Base-by-base conservation (phyloP, 2,888 invertebrate genomes). In the Microdon myrmicae region DNA sequence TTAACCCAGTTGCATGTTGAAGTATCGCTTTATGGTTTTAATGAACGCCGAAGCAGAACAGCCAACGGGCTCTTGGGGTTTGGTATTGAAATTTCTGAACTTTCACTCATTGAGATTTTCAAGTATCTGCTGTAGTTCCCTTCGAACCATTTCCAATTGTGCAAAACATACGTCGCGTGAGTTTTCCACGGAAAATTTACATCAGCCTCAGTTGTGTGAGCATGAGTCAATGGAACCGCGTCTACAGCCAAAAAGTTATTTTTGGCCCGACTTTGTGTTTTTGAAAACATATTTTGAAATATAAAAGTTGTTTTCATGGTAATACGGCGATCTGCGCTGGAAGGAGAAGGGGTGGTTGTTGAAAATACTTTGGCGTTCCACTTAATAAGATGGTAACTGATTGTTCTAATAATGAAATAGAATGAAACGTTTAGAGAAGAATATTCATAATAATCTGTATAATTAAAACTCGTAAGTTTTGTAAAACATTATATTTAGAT, bases 1-100 rank as follows among this genome's bases (percentile, higher is more conserved):
- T 64, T 64, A 64, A 58, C 53, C 64, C 34, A 58, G 43, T 58
- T 64, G 58, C 43, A 56, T 41, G 22, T 32, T 64, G 37, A 43
- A 38, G 51, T 51, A 61, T 43, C 37, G 31, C 35, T n/a, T n/a
- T n/a, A n/a, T n/a, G n/a, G 17, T 51, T 56, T 64, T 64, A 64
- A 64, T 51, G 56, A 56, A 45, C 37, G 35, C 14, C 31, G 28
- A 6, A 9, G 12, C 7, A 35, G 14, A 19, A 39, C 49, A 25
- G 4, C 35, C 22, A 13, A 26, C 17, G 23, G 14, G 13, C 26
- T 17, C 34, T 22, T 32, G 13, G 12, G 37, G 25, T 22, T n/a
- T n/a, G 32, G 20, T 43, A 38, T 32, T 16, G 22, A 32, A 38
- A 19, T 45, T 37, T 29, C 28, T 54, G 20, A 45, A 45, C 25